A percentile compares a stretch with the other conserved stretches of the same genome.
These are phyloP conservation scores for Protodeltote pygarga DNA, from an alignment of 2,888 invertebrate genomes.

Conservation along the genomic window DNA sequence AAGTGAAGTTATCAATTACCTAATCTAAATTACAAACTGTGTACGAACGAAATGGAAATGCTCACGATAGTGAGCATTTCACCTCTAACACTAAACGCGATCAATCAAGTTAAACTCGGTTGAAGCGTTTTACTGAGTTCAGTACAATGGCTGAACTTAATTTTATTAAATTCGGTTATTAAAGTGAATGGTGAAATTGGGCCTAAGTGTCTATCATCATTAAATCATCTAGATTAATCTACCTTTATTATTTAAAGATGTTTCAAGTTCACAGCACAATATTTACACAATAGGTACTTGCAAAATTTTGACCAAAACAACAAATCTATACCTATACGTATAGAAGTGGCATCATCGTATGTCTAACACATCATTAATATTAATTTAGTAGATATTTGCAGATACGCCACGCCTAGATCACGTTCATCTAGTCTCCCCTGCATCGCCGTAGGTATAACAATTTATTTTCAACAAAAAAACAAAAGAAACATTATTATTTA, in stretches of 20 bases:
- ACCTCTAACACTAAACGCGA: too few relatives aligned
- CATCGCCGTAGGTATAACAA: conserved; percentile 20
- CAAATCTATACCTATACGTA: conserved; percentile 9
- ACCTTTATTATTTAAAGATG: not conserved
- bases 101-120: too few relatives aligned
- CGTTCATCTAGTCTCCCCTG: conserved; percentile 9
- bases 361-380: conserved; percentile 31
- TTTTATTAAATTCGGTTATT: too few relatives aligned
- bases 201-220: too few relatives aligned
- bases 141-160: too few relatives aligned
- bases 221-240: too few relatives aligned
- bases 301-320: conserved; percentile 9
- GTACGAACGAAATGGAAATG: too few relatives aligned
- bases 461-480: conserved; percentile 11
- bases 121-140: too few relatives aligned
- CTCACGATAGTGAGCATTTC: too few relatives aligned
- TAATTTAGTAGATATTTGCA: conserved; percentile 18
- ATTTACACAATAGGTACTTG: not conserved
- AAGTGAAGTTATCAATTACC: too few relatives aligned
- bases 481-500: conserved; percentile 23
- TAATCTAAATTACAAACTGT: too few relatives aligned
- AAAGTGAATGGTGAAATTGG: too few relatives aligned
- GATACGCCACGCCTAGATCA: conserved; percentile 16
- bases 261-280: not conserved
- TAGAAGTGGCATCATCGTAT: conserved; percentile 9